Evolutionary conservation across 37 sponge, comb jelly and placozoan genomes (phyloP).

Genomic region (Chondrilla cf. caribensis): DNA sequence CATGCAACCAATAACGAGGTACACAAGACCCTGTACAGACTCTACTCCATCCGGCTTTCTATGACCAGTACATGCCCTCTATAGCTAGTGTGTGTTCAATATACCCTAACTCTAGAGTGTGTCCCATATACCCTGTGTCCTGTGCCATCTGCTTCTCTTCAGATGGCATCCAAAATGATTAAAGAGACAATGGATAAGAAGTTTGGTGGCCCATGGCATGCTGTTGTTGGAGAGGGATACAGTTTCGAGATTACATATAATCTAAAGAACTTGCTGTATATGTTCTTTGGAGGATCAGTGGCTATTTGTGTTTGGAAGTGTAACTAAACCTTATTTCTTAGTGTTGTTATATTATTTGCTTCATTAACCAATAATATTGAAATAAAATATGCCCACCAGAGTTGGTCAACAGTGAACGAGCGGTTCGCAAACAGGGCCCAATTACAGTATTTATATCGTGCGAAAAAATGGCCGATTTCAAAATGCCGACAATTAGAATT

Average conservation of each 20-base stretch:
- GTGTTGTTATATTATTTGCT: too few relatives aligned
- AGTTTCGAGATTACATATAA: slow-evolving; percentile 95
- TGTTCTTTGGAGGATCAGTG: slow-evolving; percentile 94
- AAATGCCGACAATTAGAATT: too few relatives aligned
- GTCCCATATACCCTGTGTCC: too few relatives aligned
- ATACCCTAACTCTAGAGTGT: too few relatives aligned
- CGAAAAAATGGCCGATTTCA: too few relatives aligned
- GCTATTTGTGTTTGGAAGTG: slow-evolving; percentile 99
- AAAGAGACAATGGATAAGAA: slow-evolving; percentile 99
- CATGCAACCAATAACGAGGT: slow-evolving; percentile 90
- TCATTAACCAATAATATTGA: too few relatives aligned
- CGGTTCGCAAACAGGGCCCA: too few relatives aligned
- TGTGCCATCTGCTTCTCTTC: not conserved
- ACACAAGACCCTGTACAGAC: not conserved
- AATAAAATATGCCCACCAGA: too few relatives aligned
- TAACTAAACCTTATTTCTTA: slow-evolving; percentile 36
- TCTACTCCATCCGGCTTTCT: not conserved
- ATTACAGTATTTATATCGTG: too few relatives aligned
- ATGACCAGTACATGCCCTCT: not conserved
- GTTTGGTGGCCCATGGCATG: slow-evolving; percentile 98
- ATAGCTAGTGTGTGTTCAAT: too few relatives aligned
- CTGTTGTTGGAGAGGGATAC: slow-evolving; percentile 94
- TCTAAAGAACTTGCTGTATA: slow-evolving; percentile 89
- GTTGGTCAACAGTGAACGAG: too few relatives aligned
- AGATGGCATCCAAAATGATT: slow-evolving; percentile 97